These are phyloP conservation scores for Pachycephus smyrnensis DNA, from an alignment of 2,888 invertebrate genomes.

Conservation along the genomic window DNA sequence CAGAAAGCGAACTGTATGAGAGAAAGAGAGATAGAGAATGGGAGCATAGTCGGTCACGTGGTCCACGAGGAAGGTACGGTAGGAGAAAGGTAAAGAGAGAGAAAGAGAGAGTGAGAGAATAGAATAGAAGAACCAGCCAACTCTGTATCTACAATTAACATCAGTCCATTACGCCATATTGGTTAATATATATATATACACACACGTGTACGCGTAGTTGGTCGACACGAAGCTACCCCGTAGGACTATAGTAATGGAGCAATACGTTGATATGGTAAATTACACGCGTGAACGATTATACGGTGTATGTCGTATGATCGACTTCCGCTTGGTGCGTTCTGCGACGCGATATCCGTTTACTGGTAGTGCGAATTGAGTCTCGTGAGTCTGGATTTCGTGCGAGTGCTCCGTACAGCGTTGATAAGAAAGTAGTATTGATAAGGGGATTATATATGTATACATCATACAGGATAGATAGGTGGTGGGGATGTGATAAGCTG, in stretches of 20 bases:
- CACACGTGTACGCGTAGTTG: neutral
- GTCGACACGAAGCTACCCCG: neutral
- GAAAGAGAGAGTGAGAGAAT: slow-evolving; percentile 11
- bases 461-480: neutral
- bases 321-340: neutral
- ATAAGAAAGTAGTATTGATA: too few relatives aligned
- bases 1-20: slow-evolving; percentile 8
- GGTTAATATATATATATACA: neutral
- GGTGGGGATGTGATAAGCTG: neutral
- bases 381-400: neutral
- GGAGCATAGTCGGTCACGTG: too few relatives aligned
- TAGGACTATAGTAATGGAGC: neutral
- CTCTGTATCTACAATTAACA: slow-evolving; percentile 13
- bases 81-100: slow-evolving; percentile 24
- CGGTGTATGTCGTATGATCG: neutral
- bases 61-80: slow-evolving; percentile 13
- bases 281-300: neutral
- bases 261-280: slow-evolving; percentile 5
- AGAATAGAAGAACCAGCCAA: neutral
- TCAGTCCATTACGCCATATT: slow-evolving; percentile 1
- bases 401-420: neutral
- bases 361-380: neutral
- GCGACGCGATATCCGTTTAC: neutral
- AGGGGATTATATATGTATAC: neutral
- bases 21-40: slow-evolving; percentile 20